phyloP scores from a whole-genome alignment of 2,888 invertebrate species.

The Meteorus cinctellus region DNA sequence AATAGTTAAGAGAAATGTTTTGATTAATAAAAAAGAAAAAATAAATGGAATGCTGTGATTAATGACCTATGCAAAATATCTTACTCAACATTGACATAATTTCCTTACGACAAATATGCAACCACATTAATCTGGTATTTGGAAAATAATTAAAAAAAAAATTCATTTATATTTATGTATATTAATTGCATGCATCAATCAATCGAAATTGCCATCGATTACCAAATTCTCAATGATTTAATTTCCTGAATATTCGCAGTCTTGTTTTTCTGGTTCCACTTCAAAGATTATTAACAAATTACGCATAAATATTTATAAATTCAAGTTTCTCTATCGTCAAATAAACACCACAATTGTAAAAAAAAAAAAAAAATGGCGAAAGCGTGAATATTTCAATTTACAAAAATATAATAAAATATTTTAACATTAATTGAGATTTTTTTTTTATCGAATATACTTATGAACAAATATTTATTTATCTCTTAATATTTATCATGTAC shows the following conservation, averaged over 20 bases:
- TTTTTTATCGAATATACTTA: background rate
- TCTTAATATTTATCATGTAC: background rate
- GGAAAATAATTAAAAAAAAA: background rate
- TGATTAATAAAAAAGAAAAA: background rate
- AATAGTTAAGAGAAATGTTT: background rate
- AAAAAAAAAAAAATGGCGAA: slow-evolving; percentile 20
- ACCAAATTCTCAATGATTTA: background rate
- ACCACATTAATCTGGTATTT: background rate
- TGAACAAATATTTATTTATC: background rate
- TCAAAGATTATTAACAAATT: slow-evolving; percentile 3
- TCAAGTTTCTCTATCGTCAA: background rate
- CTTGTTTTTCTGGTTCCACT: background rate
- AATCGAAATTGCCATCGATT: background rate
- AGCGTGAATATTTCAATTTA: slow-evolving; percentile 38
- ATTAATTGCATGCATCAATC: background rate
- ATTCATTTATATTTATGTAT: slow-evolving; percentile 9
- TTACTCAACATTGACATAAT: background rate
- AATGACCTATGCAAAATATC: slow-evolving; percentile 1
- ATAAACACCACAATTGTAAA: slow-evolving; percentile 7
- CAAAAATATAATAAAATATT: background rate
- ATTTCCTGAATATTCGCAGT: background rate
- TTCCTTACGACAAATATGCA: slow-evolving; percentile 9
- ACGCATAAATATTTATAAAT: background rate
- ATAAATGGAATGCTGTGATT: background rate
- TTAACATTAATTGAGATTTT: background rate